Evolutionary conservation across 2,113 vertebrate species (phyloP), one percentile per base, ranked within the genome.

Genomic region (Dipodomys ordii): DNA sequence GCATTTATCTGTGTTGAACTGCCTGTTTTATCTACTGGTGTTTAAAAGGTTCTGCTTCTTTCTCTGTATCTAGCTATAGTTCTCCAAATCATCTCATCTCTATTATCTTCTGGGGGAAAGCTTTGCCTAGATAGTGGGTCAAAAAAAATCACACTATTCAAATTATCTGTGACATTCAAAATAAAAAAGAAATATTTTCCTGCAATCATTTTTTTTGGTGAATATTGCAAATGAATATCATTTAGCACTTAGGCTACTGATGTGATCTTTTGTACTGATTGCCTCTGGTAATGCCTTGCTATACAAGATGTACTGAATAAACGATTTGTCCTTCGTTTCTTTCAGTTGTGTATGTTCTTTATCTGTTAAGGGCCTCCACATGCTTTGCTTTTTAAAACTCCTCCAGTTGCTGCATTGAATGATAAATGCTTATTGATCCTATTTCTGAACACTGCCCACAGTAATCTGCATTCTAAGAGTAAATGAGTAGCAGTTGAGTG

Each of bases 41-140:
- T 96, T 97, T 96, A 94, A 98, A 97, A 96, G 94, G 46, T 93
- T 97, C 95, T 69, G 93, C 67, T 88, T 67, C 13, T 78, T 46
- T 90, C 95, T 83, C 90, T 82, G 6, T 90, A 30, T 94, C 80
- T 67, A 1, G 65, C n/a, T 95, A 22, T 67, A 85, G 89, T 95
- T 6, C 73, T 96, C 80, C 88, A 97, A 96, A 88, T 96, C 25
- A 95, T 96, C 32, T 78, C 74, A 62, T 97, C 28, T 96, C 35
- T 97, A 65, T 96, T 98, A 97, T 97, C 92, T 97, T 90, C 2
- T 16, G 67, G 92, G 62, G 85, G 92, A 93, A 95, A 74, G 88
- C 89, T 97, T 92, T 96, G 86, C 46, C 68, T 95, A 90, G n/a
- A 87, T 73, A 95, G 84, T 94, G 62, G 76, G 68, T 97, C 76